These are phyloP conservation scores for Fregetta grallaria DNA, from an alignment of 2,113 vertebrate species.

Conservation along the genomic window DNA sequence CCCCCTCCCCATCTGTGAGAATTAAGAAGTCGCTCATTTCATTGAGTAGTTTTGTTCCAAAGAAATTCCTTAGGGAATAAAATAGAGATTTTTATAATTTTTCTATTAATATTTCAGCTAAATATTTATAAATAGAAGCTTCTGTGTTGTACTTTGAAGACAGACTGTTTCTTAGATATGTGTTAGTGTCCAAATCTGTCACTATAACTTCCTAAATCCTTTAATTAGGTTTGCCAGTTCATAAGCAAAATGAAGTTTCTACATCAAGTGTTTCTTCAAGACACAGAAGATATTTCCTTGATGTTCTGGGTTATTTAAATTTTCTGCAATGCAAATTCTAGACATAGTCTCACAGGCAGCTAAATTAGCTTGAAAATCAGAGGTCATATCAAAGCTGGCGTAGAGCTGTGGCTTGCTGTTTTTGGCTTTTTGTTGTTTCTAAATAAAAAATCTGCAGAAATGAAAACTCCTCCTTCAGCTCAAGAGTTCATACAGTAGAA, in stretches of 20 bases:
- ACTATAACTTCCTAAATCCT: neutral
- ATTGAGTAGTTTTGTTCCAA: neutral
- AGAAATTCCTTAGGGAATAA: neutral
- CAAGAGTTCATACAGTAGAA: neutral
- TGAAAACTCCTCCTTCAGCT: neutral
- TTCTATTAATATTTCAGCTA: neutral
- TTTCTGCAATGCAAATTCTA: constrained; percentile 11
- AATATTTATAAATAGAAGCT: constrained; percentile 37
- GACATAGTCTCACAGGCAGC: neutral
- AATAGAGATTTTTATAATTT: neutral
- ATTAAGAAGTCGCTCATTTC: neutral
- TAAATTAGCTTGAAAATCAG: constrained; percentile 6
- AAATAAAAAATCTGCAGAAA: neutral
- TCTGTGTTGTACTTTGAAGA: constrained; percentile 12
- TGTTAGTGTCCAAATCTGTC: constrained; percentile 15
- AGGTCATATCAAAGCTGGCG: neutral
- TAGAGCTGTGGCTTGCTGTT: neutral
- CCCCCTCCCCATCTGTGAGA: neutral
- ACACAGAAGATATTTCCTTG: neutral
- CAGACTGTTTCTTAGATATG: constrained; percentile 5
- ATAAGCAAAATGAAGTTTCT: neutral
- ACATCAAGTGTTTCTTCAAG: neutral
- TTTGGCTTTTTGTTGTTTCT: neutral
- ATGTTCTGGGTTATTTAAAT: neutral
- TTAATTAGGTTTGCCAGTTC: constrained; percentile 6